Evolutionary conservation across 2,797 vertebrate genomes (phyloP), one percentile per base, ranked within the genome.

Genomic region (Tenualosa ilisha): DNA sequence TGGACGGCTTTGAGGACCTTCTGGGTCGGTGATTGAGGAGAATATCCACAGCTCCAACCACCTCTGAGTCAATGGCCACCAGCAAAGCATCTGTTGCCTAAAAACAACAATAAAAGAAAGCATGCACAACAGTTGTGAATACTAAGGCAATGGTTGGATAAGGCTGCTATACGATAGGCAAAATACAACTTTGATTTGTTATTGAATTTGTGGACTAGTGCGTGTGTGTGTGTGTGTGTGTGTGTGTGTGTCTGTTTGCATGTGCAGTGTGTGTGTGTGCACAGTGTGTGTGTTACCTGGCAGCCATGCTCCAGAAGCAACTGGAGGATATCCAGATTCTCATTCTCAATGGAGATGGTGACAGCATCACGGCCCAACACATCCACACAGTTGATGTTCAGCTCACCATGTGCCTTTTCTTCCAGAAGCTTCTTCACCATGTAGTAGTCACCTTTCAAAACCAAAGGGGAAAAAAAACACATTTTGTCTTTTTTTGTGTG

Each of bases 351-450:
- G 56, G 97, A 90, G 92, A 99, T 99, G 88, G 98, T 99, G 92
- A 99, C 92, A 24, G 98, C 97, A 87, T 98, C 98, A 84, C 97
- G 95, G 84, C 98, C 98, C 90, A 99, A 94, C 87, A 98, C 98
- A 90, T 99, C 98, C 85, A 99, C 96, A 72, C 96, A 98, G 96
- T 99, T 99, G 91, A 99, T 95, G 93, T 99, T 99, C 93, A 99
- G 96, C 93, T 99, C 97, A 5, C 97, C 97, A 0, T 97, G 95
- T 75, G 94, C 95, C 93, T 98, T 99, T 90, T 99, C 97, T 91
- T 98, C 98, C 15, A 99, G 94, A 82, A 99, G 97, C 84, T 97
- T 99, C 95, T 99, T 99, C 95, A 99, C 98, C 98, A 99, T 99
- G 93, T 99, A 99, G 94, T 98, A 99, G 93, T 99, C 98, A 93